These are phyloP conservation scores for Cerastis leucographa DNA, from an alignment of 2,888 invertebrate genomes.

Conservation along the genomic window DNA sequence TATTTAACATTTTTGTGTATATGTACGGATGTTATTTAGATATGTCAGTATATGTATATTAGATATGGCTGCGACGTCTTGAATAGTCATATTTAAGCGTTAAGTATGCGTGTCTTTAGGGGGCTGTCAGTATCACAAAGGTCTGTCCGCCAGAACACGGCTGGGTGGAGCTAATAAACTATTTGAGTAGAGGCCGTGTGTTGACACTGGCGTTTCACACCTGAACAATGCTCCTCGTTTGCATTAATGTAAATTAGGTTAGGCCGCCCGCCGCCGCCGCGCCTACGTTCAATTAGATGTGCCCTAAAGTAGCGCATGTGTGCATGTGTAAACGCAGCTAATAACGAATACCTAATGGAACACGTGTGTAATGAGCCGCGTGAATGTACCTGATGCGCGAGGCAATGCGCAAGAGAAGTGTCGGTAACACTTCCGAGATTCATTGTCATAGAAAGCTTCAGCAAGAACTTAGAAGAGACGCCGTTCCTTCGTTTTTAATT, in stretches of 20 bases:
- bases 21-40: constrained; percentile 63
- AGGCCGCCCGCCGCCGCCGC: constrained; percentile 83
- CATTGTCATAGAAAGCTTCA: constrained; percentile 5
- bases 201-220: constrained; percentile 91
- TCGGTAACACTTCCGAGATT: background rate
- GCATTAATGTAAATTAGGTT: constrained; percentile 91
- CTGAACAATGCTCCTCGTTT: constrained; percentile 91
- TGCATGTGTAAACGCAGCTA: constrained; percentile 83
- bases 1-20: constrained; percentile 59
- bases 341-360: constrained; percentile 69
- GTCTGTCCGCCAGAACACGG: constrained; percentile 86
- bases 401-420: constrained; percentile 14
- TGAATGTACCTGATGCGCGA: constrained; percentile 31
- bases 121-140: constrained; percentile 88
- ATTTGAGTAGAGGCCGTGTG: constrained; percentile 89
- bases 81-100: constrained; percentile 86
- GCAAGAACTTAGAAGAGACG: background rate
- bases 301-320: constrained; percentile 87
- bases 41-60: constrained; percentile 74
- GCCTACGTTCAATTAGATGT: constrained; percentile 90
- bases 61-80: constrained; percentile 76
- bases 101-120: constrained; percentile 87
- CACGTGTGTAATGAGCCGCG: constrained; percentile 63
- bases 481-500: background rate
- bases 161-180: constrained; percentile 90